These are phyloP conservation scores for Chlamydotis undulata DNA, from an alignment of 2,113 vertebrate genomes.

Conservation along the genomic window DNA sequence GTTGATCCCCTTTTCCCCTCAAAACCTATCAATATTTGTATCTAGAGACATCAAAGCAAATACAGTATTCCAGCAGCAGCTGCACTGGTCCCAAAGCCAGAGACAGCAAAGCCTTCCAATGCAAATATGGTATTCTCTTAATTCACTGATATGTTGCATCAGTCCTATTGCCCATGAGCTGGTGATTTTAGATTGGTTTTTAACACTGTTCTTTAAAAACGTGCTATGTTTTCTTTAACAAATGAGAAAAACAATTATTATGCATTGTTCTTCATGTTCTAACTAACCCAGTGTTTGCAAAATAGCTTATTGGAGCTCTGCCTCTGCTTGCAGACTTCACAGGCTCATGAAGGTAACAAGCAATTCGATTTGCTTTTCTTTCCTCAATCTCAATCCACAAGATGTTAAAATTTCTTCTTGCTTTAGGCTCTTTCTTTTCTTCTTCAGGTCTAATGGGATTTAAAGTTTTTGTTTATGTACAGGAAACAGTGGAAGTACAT, in stretches of 20 bases:
- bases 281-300: neutral
- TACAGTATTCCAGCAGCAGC: neutral
- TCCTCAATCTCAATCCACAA: neutral
- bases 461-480: neutral
- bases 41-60: neutral
- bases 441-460: neutral
- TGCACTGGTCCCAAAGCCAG: neutral
- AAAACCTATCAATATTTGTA: neutral
- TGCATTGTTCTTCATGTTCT: neutral
- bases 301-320: neutral
- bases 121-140: neutral
- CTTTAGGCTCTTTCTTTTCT: neutral
- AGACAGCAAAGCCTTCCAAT: neutral
- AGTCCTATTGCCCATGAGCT: neutral
- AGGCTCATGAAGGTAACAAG: neutral
- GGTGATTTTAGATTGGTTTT: neutral
- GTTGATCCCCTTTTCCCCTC: accelerated
- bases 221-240: neutral
- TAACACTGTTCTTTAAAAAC: neutral
- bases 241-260: neutral
- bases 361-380: neutral
- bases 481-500: neutral
- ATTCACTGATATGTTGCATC: neutral
- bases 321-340: neutral
- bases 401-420: neutral